Percentiles rank a stretch among this genome's conserved stretches.
Evolutionary conservation across 2,113 vertebrate genomes (phyloP).

Genomic region (Psettodes erumei): DNA sequence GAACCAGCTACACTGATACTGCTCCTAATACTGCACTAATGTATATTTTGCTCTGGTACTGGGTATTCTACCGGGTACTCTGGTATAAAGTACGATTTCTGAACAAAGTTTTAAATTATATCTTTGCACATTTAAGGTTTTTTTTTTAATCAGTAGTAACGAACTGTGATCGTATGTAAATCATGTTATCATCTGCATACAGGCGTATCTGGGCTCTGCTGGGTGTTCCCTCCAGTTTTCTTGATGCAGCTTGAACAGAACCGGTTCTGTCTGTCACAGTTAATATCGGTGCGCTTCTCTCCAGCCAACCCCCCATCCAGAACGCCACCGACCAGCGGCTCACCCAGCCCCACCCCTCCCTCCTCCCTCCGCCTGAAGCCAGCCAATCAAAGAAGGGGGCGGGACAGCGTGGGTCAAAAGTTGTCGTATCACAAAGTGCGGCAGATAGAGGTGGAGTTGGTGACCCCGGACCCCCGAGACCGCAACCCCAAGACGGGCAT

Average conservation of each 20-base stretch:
- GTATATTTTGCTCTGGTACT: too few species aligned
- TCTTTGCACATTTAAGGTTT: too few species aligned
- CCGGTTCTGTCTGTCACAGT: too few species aligned
- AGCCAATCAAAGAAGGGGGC: slow-evolving; percentile 39
- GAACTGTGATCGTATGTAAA: too few species aligned
- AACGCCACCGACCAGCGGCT: slow-evolving; percentile 50
- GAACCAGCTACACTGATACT: too few species aligned
- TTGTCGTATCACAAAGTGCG: slow-evolving; percentile 77
- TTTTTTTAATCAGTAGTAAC: not conserved
- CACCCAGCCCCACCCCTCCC: slow-evolving; percentile 51
- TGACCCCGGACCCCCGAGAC: slow-evolving; percentile 66
- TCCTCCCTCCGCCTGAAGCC: slow-evolving; percentile 52
- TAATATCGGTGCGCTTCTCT: not conserved
- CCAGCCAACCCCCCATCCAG: slow-evolving; percentile 41
- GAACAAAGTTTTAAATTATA: too few species aligned
- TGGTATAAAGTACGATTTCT: too few species aligned
- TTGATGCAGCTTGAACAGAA: too few species aligned
- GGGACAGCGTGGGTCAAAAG: slow-evolving; percentile 30
- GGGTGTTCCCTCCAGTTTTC: too few species aligned
- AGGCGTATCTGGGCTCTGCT: not conserved
- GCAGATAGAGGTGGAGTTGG: slow-evolving; percentile 87
- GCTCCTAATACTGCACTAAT: too few species aligned
- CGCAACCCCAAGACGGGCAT: slow-evolving; percentile 70
- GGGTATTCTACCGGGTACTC: too few species aligned
- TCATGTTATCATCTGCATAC: too few species aligned